Base-by-base conservation (phyloP, 2,888 invertebrate genomes). In the Microchrysa polita region DNA sequence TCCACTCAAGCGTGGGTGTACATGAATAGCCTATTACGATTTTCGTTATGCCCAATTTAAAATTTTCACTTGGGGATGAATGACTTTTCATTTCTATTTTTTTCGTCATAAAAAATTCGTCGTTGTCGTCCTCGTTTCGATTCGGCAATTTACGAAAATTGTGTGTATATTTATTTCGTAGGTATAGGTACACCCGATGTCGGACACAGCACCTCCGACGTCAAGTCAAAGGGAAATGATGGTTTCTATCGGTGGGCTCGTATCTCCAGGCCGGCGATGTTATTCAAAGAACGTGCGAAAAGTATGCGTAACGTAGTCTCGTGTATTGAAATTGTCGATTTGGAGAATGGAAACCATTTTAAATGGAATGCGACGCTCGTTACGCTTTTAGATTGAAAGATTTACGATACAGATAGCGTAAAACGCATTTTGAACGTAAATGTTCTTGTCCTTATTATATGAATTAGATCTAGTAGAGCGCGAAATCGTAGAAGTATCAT, bases 1-100 rank as follows among this genome's bases (percentile, higher is more conserved):
- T 40, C 40, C 27, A 61, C 18, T 40, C 61, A 61, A 61, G 61
- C 40, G 61, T 2, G 16, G 9, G 14, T 34, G 61, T 40, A 9
- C 22, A 9, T 10, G 18, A 14, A 10, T 10, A 23, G 23, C 10
- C 20, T 59, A 23, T 23, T 61, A 40, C 16, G 40, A 40, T 34
- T 61, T 27, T n/a, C 18, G 61, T 61, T 61, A 61, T 42, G 61
- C 61, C 27, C 61, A 61, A 61, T 61, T 61, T 61, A 61, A 40
- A 61, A 61, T 61, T 61, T 61, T 61, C 61, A 61, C 16, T n/a
- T n/a, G n/a, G 40, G 61, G 40, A 40, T 61, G 40, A 40, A 61
- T 61, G 61, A 61, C 40, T 61, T 61, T 61, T 23, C 22, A 23
- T 40, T 61, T 61, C n/a, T 23, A 18, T 40, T n/a, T 61, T 9